phyloP scores from a whole-genome alignment of 2,113 vertebrate species.

The Arenaria interpres region DNA sequence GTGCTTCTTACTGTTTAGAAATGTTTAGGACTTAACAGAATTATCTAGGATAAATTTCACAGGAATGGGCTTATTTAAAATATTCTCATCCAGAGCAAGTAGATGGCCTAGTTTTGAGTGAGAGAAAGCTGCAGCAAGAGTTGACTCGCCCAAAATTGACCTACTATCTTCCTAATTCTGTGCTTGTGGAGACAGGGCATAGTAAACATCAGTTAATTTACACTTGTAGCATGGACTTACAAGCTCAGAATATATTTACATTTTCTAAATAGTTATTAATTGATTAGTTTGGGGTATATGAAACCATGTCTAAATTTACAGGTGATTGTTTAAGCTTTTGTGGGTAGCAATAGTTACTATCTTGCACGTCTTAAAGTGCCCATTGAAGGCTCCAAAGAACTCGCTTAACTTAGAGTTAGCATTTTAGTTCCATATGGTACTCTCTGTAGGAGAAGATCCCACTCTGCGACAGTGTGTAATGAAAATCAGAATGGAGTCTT shows the following conservation, averaged over 20 bases:
- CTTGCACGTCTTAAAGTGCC: rapidly evolving
- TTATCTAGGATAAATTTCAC: not conserved
- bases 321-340: not conserved
- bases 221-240: rapidly evolving
- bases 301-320: not conserved
- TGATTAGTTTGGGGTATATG: not conserved
- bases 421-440: not conserved
- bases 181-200: not conserved
- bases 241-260: not conserved
- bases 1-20: not conserved
- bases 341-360: not conserved
- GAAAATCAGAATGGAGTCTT: not conserved
- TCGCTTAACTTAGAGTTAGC: no score
- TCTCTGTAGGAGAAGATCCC: not conserved
- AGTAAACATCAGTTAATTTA: not conserved
- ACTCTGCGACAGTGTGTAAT: not conserved
- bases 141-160: not conserved
- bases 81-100: not conserved
- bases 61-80: not conserved
- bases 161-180: not conserved
- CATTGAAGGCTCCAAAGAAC: not conserved
- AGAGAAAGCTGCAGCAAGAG: not conserved
- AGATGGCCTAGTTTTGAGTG: not conserved
- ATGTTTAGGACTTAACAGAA: not conserved
- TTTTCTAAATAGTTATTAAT: not conserved